Conservation (phyloP, 2,888 invertebrate species). For the Aricia artaxerxes region DNA sequence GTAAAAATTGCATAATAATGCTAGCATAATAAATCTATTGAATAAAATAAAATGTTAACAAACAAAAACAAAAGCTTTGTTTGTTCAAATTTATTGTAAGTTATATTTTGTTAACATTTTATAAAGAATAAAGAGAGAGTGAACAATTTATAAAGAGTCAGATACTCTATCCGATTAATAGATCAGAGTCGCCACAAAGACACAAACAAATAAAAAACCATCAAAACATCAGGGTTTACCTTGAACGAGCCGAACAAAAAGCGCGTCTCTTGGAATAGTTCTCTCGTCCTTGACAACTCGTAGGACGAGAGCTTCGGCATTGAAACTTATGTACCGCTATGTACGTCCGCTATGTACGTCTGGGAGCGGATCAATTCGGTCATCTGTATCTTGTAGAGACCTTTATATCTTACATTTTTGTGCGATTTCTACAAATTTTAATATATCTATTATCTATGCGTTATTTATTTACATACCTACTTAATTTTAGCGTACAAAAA, state of each 20-base stretch:
- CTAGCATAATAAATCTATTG: neutral
- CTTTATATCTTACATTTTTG: neutral
- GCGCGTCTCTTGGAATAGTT: slow-evolving; percentile 19
- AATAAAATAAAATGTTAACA: too few relatives aligned
- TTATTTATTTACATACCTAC: neutral
- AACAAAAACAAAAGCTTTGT: too few relatives aligned
- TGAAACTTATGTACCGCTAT: slow-evolving; percentile 26
- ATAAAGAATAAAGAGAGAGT: too few relatives aligned
- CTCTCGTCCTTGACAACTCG: slow-evolving; percentile 40
- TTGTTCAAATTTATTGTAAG: too few relatives aligned
- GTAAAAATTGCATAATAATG: neutral
- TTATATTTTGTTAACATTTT: too few relatives aligned
- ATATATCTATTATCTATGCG: neutral
- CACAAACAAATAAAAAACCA: neutral
- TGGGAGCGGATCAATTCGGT: slow-evolving; percentile 31
- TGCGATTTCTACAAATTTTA: neutral
- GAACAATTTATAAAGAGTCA: too few relatives aligned
- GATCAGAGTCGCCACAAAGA: neutral
- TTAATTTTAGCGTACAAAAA: neutral
- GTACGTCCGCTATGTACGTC: slow-evolving; percentile 27
- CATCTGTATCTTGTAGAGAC: neutral
- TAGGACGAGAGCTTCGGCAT: slow-evolving; percentile 38
- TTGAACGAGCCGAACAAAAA: slow-evolving; percentile 15
- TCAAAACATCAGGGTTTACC: neutral
- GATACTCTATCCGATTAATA: neutral